A percentile compares a stretch with the other conserved stretches of the same genome.
Evolutionary conservation across 2,888 invertebrate species (phyloP).

Genomic region (Hipparchia sbordonii): DNA sequence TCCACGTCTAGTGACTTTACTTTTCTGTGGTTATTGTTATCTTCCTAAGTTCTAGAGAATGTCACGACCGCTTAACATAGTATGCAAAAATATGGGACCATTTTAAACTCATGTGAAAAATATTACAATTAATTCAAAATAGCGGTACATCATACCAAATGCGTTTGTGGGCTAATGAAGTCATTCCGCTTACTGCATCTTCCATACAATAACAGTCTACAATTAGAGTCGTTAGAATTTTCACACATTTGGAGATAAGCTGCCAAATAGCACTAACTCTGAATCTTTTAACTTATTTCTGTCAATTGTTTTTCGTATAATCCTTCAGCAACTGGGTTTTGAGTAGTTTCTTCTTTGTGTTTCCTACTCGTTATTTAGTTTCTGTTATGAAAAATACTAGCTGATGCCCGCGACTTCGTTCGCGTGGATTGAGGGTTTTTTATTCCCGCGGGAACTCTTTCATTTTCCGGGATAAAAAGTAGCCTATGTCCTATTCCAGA

Average conservation of each 20-base stretch:
- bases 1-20: too few relatives aligned
- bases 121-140: slow-evolving; percentile 9
- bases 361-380: too few relatives aligned
- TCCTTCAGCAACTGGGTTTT: not conserved
- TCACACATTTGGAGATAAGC: slow-evolving; percentile 56
- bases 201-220: slow-evolving; percentile 37
- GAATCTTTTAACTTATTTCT: slow-evolving; percentile 17
- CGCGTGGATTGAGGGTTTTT: too few relatives aligned
- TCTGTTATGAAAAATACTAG: too few relatives aligned
- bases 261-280: slow-evolving; percentile 39
- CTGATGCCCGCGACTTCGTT: too few relatives aligned
- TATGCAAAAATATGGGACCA: not conserved
- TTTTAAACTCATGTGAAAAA: slow-evolving; percentile 9
- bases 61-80: not conserved
- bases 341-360: not conserved
- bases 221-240: slow-evolving; percentile 66
- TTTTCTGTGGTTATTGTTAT: too few relatives aligned
- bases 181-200: slow-evolving; percentile 22
- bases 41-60: not conserved
- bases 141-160: slow-evolving; percentile 9
- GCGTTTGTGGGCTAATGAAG: slow-evolving; percentile 11
- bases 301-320: not conserved
- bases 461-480: too few relatives aligned
- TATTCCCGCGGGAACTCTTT: too few relatives aligned
- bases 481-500: too few relatives aligned